phyloP scores from a whole-genome alignment of 2,888 invertebrate genomes.

The Lysandra coridon region DNA sequence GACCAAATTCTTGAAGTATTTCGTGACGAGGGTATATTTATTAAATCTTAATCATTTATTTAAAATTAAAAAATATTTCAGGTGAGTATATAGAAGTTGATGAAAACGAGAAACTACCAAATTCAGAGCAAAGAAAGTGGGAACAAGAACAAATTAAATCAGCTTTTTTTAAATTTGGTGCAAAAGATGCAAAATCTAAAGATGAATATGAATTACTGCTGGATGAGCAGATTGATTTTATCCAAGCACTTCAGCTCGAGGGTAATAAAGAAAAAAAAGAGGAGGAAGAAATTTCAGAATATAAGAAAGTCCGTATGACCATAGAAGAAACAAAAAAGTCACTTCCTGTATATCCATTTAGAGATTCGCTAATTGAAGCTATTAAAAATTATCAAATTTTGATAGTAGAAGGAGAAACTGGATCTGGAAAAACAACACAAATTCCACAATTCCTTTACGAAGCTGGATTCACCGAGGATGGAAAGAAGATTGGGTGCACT shows the following conservation, averaged over 20 bases:
- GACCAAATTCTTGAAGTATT: too few relatives aligned
- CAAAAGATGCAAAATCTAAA: slow-evolving; percentile 88
- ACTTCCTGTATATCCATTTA: slow-evolving; percentile 96
- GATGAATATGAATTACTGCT: slow-evolving; percentile 95
- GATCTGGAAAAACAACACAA: slow-evolving; percentile 99
- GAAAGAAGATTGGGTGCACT: slow-evolving; percentile 97
- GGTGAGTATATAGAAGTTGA: slow-evolving; percentile 91
- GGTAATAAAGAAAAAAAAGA: slow-evolving; percentile 83
- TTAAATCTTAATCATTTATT: not conserved
- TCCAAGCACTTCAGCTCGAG: slow-evolving; percentile 92
- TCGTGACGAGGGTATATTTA: not conserved
- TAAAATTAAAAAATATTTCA: slow-evolving; percentile 44
- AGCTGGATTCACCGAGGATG: slow-evolving; percentile 91
- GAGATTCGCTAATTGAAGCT: slow-evolving; percentile 92
- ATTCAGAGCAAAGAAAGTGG: slow-evolving; percentile 96
- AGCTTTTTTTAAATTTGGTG: slow-evolving; percentile 95
- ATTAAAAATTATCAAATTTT: slow-evolving; percentile 94
- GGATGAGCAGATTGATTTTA: slow-evolving; percentile 98
- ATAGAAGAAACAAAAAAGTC: slow-evolving; percentile 96
- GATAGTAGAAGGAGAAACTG: slow-evolving; percentile 99
- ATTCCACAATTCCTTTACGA: slow-evolving; percentile 98
- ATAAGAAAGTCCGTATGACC: slow-evolving; percentile 84
- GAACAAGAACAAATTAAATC: slow-evolving; percentile 98
- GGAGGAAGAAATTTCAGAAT: slow-evolving; percentile 83
- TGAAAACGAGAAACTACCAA: slow-evolving; percentile 90